Evolutionary conservation across 1,140 invertebrate genomes (phyloP), one percentile per base, ranked within the genome.

Genomic region (Drosophila nigrodunni): DNA sequence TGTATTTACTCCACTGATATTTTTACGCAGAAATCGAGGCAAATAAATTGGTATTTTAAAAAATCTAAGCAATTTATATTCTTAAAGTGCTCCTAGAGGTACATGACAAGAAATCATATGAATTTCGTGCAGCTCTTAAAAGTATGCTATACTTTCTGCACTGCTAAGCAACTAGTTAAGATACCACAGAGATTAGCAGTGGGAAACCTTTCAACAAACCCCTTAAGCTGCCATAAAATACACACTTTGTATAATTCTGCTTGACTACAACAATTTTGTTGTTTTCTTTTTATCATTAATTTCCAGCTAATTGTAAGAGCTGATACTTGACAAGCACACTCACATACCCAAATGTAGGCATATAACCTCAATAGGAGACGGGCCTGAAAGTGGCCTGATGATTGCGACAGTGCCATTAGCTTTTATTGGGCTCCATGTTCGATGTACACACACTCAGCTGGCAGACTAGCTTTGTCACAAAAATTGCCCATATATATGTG

Each of bases 351-450:
- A 2, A 50, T 49, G 21, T 34, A 25, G 6, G 10, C 18, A 34
- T 50, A 18, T 41, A 54, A 52, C 21, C 71, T 68, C 30, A 50
- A 55, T 52, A 8, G 44, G 9, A 58, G 9, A 35, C 7, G n/a
- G 47, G 47, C n/a, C 71, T 60, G 49, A 50, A 69, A 74, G 64
- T 74, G 65, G 71, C 47, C 49, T 57, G 55, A 57, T 74, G 71
- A 74, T 60, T 74, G 71, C 55, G 64, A 46, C 47, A 54, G 54
- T 74, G 64, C 72, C 72, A 74, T 74, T 69, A 74, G 72, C 72
- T 74, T 74, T 69, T 74, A 74, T 74, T 74, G 72, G 58, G 49
- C 13, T 66, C 69, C 49, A 74, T 74, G 71, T 68, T 41, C 35
- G n/a, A n/a, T 43, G 41, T 13, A 43, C 60, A 25, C 59, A 50